A percentile compares a stretch with the other conserved stretches of the same genome.
Conservation (phyloP, 2,113 vertebrate genomes). For the Smithornis capensis region DNA sequence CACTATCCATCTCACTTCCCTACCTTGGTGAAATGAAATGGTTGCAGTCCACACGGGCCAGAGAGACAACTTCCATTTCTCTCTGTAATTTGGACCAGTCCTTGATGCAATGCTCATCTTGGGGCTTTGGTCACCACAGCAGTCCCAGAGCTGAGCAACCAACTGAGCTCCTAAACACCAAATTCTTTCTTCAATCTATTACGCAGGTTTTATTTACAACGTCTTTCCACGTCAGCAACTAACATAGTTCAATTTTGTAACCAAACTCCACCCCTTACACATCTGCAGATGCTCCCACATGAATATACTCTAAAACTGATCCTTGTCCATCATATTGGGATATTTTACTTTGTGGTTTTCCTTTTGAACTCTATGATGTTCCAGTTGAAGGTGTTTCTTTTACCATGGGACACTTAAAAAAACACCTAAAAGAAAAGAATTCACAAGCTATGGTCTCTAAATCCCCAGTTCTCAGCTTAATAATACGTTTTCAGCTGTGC, state of each 20-base stretch:
- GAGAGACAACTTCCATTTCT: background rate
- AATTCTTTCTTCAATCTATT: background rate
- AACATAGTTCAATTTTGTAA: background rate
- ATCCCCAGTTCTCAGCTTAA: slow-evolving; percentile 55
- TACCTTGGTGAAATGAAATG: background rate
- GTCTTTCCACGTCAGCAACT: background rate
- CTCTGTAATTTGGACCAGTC: background rate
- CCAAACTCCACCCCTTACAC: background rate
- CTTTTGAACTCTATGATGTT: background rate
- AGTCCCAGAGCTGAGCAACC: background rate
- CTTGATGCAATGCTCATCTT: accelerated
- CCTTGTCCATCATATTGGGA: background rate
- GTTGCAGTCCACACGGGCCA: background rate
- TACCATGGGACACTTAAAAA: background rate
- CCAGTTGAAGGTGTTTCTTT: background rate
- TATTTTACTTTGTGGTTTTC: background rate
- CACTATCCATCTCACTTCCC: background rate
- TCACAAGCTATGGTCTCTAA: slow-evolving; percentile 1
- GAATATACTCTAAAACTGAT: background rate
- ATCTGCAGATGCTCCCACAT: background rate
- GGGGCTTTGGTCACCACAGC: background rate
- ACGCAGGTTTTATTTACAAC: background rate
- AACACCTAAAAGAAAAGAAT: background rate
- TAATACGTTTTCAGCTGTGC: slow-evolving; percentile 56
- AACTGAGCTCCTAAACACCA: background rate